Percentiles rank a stretch among this genome's conserved stretches.
These are phyloP conservation scores for Tuberolachnus salignus DNA, from an alignment of 2,888 invertebrate genomes.

Conservation along the genomic window DNA sequence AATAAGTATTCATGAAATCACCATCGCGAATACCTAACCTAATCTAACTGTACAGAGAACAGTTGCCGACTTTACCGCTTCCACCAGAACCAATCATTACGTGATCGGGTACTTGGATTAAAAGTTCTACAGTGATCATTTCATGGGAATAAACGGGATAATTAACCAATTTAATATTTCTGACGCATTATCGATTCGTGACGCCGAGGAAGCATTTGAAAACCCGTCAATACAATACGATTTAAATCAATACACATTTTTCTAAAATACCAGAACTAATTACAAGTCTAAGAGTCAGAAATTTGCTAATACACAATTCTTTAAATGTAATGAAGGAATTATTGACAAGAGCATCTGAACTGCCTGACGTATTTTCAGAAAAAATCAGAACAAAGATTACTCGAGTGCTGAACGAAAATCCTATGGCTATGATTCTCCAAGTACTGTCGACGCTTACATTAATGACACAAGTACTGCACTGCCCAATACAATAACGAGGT, in stretches of 20 bases:
- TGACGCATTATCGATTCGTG: conserved; percentile 11
- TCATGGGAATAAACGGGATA: background rate
- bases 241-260: conserved; percentile 2
- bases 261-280: background rate
- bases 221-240: background rate
- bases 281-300: background rate
- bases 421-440: background rate
- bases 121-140: conserved; percentile 16
- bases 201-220: conserved; percentile 12
- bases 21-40: background rate
- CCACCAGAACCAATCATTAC: background rate
- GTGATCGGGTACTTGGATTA: background rate
- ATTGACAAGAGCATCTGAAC: background rate
- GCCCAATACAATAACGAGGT: conserved; percentile 5
- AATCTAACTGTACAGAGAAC: too few relatives aligned
- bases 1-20: background rate
- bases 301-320: conserved; percentile 6
- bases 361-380: conserved; percentile 4
- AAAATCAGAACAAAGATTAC: conserved; percentile 19
- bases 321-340: background rate
- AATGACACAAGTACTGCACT: background rate
- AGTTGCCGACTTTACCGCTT: conserved; percentile 5
- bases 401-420: conserved; percentile 11
- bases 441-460: background rate
- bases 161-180: background rate